A percentile compares a stretch with the other conserved stretches of the same genome.
Conservation (phyloP, 2,888 invertebrate species). For the Hartigia nigra region DNA sequence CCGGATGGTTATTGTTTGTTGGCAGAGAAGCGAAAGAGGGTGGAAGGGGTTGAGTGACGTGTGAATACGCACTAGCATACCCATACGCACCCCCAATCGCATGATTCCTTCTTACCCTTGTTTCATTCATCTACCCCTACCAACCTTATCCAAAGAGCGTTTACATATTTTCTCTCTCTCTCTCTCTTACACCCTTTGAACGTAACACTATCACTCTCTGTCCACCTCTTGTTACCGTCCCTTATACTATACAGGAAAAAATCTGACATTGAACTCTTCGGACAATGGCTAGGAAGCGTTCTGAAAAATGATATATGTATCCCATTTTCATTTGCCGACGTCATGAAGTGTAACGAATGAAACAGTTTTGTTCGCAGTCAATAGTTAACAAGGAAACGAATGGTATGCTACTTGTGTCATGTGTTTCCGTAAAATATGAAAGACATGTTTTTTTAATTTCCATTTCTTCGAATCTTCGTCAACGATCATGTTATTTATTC, state of each 20-base stretch:
- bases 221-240: neutral
- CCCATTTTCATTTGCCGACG: neutral
- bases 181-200: neutral
- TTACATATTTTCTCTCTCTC: too few relatives aligned
- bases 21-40: constrained; percentile 6
- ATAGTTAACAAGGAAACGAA: neutral
- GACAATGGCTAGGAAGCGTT: neutral
- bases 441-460: neutral
- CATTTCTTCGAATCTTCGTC: neutral
- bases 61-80: constrained; percentile 3
- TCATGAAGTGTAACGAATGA: neutral
- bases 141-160: neutral
- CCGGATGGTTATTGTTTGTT: constrained; percentile 7
- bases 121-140: neutral
- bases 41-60: constrained; percentile 6
- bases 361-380: neutral
- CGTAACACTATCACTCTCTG: neutral
- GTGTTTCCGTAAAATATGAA: neutral
- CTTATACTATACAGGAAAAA: neutral
- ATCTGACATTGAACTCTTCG: neutral
- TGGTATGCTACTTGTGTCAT: neutral
- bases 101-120: neutral
- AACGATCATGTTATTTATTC: neutral
- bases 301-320: neutral
- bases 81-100: constrained; percentile 5